Percentiles rank a stretch among this genome's conserved stretches.
Conservation (phyloP, 2,797 vertebrate species). For the Momotus momota region DNA sequence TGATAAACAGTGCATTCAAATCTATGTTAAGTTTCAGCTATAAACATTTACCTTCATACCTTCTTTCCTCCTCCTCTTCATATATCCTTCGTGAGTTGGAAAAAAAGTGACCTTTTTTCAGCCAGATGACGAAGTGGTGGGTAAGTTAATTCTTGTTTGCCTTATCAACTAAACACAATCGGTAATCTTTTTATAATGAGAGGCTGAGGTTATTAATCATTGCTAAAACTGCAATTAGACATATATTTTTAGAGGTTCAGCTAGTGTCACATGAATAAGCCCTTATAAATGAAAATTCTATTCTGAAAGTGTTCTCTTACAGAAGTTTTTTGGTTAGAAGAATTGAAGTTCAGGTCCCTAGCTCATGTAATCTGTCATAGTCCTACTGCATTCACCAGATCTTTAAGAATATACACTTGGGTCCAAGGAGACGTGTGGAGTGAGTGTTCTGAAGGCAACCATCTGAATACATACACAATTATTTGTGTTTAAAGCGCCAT, state of each 20-base stretch:
- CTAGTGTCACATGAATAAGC: background rate
- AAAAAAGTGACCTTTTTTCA: constrained; percentile 92
- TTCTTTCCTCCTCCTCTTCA: background rate
- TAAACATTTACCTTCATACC: background rate
- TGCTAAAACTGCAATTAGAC: background rate
- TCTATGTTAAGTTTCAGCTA: background rate
- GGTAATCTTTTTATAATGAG: background rate
- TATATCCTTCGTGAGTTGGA: constrained; percentile 81
- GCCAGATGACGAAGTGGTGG: constrained; percentile 92
- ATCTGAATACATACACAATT: background rate
- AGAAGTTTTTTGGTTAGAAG: background rate
- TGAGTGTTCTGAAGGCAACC: background rate
- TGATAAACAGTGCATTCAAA: background rate
- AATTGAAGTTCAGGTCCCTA: background rate
- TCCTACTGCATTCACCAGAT: background rate
- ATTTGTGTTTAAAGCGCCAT: background rate
- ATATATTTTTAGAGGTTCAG: background rate
- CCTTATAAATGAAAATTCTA: background rate
- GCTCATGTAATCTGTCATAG: background rate
- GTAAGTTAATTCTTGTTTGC: constrained; percentile 79
- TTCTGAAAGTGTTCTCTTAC: background rate
- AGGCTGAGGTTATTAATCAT: background rate
- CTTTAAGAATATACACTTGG: background rate
- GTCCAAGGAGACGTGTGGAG: background rate
- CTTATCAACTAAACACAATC: background rate